These are phyloP conservation scores for Cacatua alba DNA, from an alignment of 2,113 vertebrate genomes.

Conservation along the genomic window DNA sequence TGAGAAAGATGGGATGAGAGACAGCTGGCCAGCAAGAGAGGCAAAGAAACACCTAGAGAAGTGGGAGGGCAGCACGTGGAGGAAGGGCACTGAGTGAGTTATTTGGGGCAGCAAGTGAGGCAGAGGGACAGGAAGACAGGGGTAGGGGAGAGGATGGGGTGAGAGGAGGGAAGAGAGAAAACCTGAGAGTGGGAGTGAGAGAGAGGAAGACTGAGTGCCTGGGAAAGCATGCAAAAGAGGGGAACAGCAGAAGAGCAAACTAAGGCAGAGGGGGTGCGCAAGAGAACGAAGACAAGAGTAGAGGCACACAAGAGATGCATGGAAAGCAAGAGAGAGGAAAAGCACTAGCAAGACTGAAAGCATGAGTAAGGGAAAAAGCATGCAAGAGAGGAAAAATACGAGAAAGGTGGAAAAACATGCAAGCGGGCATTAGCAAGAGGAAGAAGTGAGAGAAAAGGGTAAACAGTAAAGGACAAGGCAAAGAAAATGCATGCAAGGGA, in stretches of 20 bases:
- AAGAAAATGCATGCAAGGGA: background rate
- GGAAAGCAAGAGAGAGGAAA: background rate
- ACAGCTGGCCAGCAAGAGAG: background rate
- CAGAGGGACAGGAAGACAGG: background rate
- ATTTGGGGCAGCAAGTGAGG: background rate
- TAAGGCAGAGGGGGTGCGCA: background rate
- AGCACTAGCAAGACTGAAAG: background rate
- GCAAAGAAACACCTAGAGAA: background rate
- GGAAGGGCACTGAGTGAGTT: background rate
- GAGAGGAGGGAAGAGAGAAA: background rate
- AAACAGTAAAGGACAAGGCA: background rate
- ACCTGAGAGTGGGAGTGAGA: background rate
- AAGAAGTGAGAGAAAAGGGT: background rate
- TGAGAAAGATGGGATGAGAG: background rate
- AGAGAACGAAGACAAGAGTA: background rate
- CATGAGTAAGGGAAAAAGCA: background rate
- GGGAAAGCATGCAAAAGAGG: background rate
- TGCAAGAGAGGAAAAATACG: background rate
- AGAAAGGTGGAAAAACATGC: background rate
- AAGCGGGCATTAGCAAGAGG: background rate
- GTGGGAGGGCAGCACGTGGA: background rate
- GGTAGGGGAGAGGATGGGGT: background rate
- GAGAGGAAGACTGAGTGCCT: background rate
- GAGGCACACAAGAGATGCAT: background rate
- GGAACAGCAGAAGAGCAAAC: background rate